Percentiles rank a stretch among this genome's conserved stretches.
These are phyloP conservation scores for Halcyon leucocephala DNA, from an alignment of 2,797 vertebrate genomes.

Conservation along the genomic window DNA sequence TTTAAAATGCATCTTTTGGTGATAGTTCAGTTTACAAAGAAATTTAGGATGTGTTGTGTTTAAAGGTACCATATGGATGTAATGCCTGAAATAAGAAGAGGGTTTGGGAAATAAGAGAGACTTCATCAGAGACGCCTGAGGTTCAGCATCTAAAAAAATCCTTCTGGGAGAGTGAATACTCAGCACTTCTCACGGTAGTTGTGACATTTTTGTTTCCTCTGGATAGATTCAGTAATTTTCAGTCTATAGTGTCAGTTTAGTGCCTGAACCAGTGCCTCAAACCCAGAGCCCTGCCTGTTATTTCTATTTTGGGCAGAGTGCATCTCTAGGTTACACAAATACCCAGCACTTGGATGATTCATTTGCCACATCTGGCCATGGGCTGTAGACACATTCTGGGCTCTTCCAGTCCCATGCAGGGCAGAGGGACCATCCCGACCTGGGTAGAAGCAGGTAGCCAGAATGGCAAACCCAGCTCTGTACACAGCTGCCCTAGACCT, in stretches of 20 bases:
- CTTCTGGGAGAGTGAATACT: neutral
- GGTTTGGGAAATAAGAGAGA: neutral
- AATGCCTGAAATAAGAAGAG: neutral
- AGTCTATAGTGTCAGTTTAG: neutral
- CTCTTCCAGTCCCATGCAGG: neutral
- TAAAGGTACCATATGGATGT: neutral
- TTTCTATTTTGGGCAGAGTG: neutral
- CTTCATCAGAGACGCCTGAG: neutral
- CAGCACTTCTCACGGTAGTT: neutral
- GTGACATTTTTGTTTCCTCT: neutral
- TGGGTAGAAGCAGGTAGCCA: neutral
- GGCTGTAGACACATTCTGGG: accelerated
- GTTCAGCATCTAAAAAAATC: neutral
- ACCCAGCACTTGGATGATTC: neutral
- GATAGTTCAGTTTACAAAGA: neutral
- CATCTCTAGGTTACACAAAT: neutral
- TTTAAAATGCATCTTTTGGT: neutral
- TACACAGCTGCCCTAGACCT: neutral
- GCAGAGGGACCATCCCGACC: neutral
- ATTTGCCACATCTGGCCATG: neutral
- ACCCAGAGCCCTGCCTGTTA: neutral
- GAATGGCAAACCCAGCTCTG: neutral
- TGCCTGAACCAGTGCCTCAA: neutral
- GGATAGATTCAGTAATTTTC: neutral
- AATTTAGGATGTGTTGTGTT: neutral